These are phyloP conservation scores for Piscicola geometra DNA, from an alignment of 2,888 invertebrate genomes.

Conservation along the genomic window DNA sequence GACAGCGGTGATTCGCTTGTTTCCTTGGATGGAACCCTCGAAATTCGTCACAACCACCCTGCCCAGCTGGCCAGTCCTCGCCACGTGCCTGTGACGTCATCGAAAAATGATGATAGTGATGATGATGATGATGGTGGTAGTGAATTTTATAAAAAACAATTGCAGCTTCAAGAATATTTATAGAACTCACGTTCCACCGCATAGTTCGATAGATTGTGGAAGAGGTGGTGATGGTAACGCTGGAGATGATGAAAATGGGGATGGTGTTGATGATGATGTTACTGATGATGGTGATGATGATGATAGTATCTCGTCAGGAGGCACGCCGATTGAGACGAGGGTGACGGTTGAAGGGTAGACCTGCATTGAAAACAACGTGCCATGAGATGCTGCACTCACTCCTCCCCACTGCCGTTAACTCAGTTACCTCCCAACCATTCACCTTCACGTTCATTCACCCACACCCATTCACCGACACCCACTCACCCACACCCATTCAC, in stretches of 20 bases:
- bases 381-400: no score
- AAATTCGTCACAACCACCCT: constrained; percentile 49
- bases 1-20: constrained; percentile 49
- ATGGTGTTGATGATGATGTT: not conserved
- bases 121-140: not conserved
- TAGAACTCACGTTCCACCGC: constrained; percentile 54
- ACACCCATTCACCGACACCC: no score
- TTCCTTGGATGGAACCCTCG: constrained; percentile 47
- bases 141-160: constrained; percentile 11
- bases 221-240: not conserved
- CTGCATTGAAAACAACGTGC: constrained; percentile 41
- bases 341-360: constrained; percentile 48
- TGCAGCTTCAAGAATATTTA: not conserved
- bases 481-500: no score
- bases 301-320: constrained; percentile 35
- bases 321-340: constrained; percentile 46
- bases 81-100: constrained; percentile 49
- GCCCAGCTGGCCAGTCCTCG: constrained; percentile 48
- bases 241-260: not conserved
- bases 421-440: not conserved
- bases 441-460: not conserved
- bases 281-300: not conserved
- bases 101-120: not conserved
- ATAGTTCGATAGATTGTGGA: constrained; percentile 49
- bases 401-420: not conserved